phyloP scores from a whole-genome alignment of 2,888 invertebrate species.

The Idaea straminata region DNA sequence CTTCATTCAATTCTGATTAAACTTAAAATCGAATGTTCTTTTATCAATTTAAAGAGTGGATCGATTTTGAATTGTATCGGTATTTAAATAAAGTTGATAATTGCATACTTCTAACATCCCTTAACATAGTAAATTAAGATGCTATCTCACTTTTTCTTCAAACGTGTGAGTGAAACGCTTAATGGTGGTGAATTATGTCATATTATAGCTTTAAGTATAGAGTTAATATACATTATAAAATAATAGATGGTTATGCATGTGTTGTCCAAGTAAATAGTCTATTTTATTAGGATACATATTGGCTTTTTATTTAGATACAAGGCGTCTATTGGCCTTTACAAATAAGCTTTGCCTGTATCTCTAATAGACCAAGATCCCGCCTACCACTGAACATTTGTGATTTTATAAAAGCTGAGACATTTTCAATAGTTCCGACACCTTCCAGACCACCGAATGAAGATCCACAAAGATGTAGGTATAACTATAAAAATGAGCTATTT shows the following conservation, averaged over 20 bases:
- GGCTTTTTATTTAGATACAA: too few species aligned
- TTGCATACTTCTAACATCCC: not conserved
- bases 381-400: too few species aligned
- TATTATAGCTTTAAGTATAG: conserved; percentile 1
- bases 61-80: conserved; percentile 4
- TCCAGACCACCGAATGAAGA: too few species aligned
- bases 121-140: not conserved
- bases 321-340: too few species aligned
- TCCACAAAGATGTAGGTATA: too few species aligned
- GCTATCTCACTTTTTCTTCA: not conserved
- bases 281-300: not conserved
- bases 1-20: not conserved
- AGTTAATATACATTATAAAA: not conserved
- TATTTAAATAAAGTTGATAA: conserved; percentile 32
- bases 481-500: too few species aligned
- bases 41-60: not conserved
- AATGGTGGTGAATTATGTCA: not conserved
- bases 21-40: not conserved
- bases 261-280: not conserved
- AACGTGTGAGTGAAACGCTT: not conserved
- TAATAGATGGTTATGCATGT: not conserved
- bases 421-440: too few species aligned
- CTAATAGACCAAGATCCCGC: too few species aligned
- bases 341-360: too few species aligned
- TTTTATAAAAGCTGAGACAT: too few species aligned